Base-by-base conservation (phyloP, 2,888 invertebrate genomes). In the Eremobia ochroleuca region DNA sequence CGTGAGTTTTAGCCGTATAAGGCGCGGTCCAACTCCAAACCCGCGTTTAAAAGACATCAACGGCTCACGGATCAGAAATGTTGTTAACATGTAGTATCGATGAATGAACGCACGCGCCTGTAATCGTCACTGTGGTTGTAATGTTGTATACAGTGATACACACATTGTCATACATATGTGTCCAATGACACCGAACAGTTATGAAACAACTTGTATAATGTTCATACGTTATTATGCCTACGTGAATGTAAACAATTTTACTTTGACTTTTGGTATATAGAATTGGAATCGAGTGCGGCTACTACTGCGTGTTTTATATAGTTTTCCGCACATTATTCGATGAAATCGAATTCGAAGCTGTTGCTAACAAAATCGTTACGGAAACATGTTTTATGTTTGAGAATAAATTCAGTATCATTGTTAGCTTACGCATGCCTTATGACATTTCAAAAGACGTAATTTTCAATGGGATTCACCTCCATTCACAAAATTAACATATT, bases 41-140 rank as follows among this genome's bases (percentile, higher is more conserved):
- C 72, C 87, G 82, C 90, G 88, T 89, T 88, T 83, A 91, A 92
- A 92, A 93, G 93, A 92, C 92, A 90, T 92, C 92, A 92, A 93
- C 93, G 93, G 86, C 77, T 90, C 90, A 89, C 83, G 73, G 88
- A 85, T 87, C 90, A 89, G 85, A 90, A 87, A 90, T 87, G 87
- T 79, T 75, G 87, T 79, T 75, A 62, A 71, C 67, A 34, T 71
- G 75, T 64, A 68, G 76, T 76, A 76, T 81, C 76, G 77, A 87
- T 87, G 87, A 85, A 85, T 83, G 77, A 83, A 87, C 88, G 88
- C 89, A 88, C 90, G 89, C 91, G 89, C 85, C 81, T 79, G 74
- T 76, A 82, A 83, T 82, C 77, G 77, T 68, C 68, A 62, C 69
- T 52, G 75, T 76, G 52, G 37, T 37, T 4, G 37, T 68, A 55